Evolutionary conservation across 2,797 vertebrate genomes (phyloP), one percentile per base, ranked within the genome.

Genomic region (Xyrichtys novacula): DNA sequence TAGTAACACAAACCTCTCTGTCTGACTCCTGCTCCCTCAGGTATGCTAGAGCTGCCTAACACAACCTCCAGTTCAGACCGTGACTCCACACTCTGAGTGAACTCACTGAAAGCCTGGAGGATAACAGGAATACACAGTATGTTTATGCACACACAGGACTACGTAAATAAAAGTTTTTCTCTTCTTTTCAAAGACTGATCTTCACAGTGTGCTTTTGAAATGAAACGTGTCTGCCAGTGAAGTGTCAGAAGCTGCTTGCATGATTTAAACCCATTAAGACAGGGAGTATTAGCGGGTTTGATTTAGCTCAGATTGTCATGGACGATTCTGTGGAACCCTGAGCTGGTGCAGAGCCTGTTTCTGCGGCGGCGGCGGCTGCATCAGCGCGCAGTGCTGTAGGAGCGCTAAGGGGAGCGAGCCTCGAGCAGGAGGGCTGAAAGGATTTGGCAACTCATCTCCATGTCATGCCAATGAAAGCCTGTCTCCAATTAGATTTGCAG

Each of bases 391-490:
- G 70, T 49, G 28, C 73, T 57, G 65, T 66, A 74, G 31, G 6
- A 49, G 58, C 73, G 62, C 74, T 26, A 71, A 79, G 80, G 63
- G 57, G 71, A 78, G 76, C 32, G 38, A 66, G 74, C 79, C 78
- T 83, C 55, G 28, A 85, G 83, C 83, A n/a, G 63, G 67, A 70
- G 77, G 82, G 80, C 82, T 88, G 86, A 89, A 84, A 88, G 87
- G 88, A 92, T 92, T 89, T 90, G 85, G 87, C 84, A 90, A 86
- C 89, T 91, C 91, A 91, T 91, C 87, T 87, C 88, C 85, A 86
- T 90, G 89, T 90, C 89, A 88, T 83, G 87, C 86, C 87, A 84
- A 84, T 86, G 82, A 87, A 90, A 92, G 86, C 84, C 87, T 78
- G 86, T 89, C 87, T 90, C 84, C 89, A 90, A 90, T 90, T 88